These are phyloP conservation scores for Acyrthosiphon pisum DNA, from an alignment of 1,140 invertebrate genomes.

Conservation along the genomic window DNA sequence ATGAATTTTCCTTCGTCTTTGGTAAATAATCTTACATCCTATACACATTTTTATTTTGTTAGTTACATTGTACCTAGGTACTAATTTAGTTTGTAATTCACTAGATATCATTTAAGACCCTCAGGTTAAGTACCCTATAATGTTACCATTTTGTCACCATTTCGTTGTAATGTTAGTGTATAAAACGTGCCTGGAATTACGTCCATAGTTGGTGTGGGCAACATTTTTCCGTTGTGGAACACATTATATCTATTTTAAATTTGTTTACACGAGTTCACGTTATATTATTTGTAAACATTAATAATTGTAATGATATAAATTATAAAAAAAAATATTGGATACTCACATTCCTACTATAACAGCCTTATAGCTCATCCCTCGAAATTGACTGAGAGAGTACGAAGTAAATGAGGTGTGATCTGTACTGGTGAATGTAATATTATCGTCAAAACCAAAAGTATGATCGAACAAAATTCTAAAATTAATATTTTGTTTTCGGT, in stretches of 20 bases:
- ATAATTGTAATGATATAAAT: neutral
- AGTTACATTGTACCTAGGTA: neutral
- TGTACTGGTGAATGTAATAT: neutral
- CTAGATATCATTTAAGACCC: neutral
- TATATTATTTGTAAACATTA: neutral
- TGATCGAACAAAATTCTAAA: neutral
- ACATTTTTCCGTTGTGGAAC: neutral
- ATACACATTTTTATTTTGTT: neutral
- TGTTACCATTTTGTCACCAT: constrained; percentile 26
- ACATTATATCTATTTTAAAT: neutral
- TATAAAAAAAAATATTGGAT: neutral
- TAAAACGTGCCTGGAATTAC: constrained; percentile 22
- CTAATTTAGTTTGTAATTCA: neutral
- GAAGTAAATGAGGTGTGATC: neutral
- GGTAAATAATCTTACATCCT: constrained; percentile 6
- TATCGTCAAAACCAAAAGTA: neutral
- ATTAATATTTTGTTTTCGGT: neutral
- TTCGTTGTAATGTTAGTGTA: constrained; percentile 20
- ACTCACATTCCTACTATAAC: neutral
- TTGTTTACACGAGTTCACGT: neutral
- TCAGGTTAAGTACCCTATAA: too few relatives aligned
- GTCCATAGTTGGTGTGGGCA: neutral
- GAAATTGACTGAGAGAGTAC: neutral
- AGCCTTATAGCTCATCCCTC: neutral
- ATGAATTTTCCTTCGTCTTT: constrained; percentile 63